Evolutionary conservation across 1,140 invertebrate genomes (phyloP), one percentile per base, ranked within the genome.

Genomic region (Orchesella cincta): DNA sequence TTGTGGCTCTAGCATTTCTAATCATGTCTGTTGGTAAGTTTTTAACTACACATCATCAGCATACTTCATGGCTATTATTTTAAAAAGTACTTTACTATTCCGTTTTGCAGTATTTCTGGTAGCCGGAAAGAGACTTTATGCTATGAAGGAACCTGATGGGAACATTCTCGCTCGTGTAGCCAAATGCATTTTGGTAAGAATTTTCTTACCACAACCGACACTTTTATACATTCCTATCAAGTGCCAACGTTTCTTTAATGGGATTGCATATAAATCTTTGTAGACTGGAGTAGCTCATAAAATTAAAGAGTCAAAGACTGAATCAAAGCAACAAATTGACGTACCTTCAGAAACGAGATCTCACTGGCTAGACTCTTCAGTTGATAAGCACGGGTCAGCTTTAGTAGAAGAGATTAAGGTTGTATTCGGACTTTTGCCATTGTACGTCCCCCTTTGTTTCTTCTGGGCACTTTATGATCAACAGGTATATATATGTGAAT

Each of bases 1-100:
- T 98, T 86, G 93, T 95, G 1, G 89, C 98, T 3, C 96, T 97
- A 0, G 93, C 95, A 8, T 80, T 93, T 72, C 87, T 97, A 0
- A 96, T 93, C 18, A 72, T 92, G 28, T 93, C 94, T 0, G 88
- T 94, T 70, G 83, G 93, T 94, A 88, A 88, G 87, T 18, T 62
- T 16, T 14, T n/a, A 46, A 20, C 39, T 46, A 46, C 39, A 20
- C 39, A 46, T 46, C 8, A 46, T 46, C n/a, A n/a, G n/a, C n/a
- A n/a, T 46, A 20, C 20, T 46, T 46, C 39, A 12, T 46, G 8
- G 20, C 39, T 46, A 46, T 8, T 18, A 57, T 8, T 14, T 8
- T 57, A 57, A 18, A 26, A 57, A 57, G 3, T 31, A 14, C n/a
- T 67, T 67, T 67, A 29, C 8, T 67, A 67, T 31, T 67, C 23